Base-by-base conservation (phyloP, 2,113 vertebrate species). In the Trematomus loennbergii region DNA sequence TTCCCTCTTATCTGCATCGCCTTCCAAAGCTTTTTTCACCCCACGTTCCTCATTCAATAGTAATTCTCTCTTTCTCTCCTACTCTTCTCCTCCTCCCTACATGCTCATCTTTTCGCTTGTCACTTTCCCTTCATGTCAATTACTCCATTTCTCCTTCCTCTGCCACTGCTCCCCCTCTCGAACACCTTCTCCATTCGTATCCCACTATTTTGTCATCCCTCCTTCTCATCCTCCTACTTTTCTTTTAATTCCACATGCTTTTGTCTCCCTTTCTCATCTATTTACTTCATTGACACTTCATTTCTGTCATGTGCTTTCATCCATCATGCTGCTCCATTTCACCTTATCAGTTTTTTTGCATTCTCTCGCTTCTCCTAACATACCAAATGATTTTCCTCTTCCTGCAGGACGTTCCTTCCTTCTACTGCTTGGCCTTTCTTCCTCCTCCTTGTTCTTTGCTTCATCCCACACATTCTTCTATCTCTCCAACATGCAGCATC, bases 121-220 rank as follows among this genome's bases (percentile, higher is more conserved):
- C 91, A 91, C 82, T 90, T 92, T 89, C 69, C 65, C 71, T 94
- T 88, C 85, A 83, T 78, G 85, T 92, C 92, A 92, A 92, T 91
- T 92, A 93, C 79, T 76, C 58, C 68, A 72, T 78, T 65, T 64
- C 62, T 57, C 25, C 72, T 73, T 83, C 50, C 33, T 68, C 74
- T 79, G 70, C 54, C 75, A 29, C 66, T 36, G 36, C 78, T 74
- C 5, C 0, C 68, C 70, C 67, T 81, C 84, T 70, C 79, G 11
- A 11, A 54, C 74, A 75, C 81, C 77, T 80, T 82, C 68, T 67
- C 53, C 33, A 71, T 86, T 83, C 79, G 74, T 66, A 78, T 81
- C 80, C 78, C 20, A 60, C 74, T 13, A 59, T 22, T 72, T 58
- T 57, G 68, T 66, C 70, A 16, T 59, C 59, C 53, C 16, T 46